A percentile compares a stretch with the other conserved stretches of the same genome.
These are phyloP conservation scores for Oryzias javanicus DNA, from an alignment of 2,113 vertebrate genomes.

Conservation along the genomic window DNA sequence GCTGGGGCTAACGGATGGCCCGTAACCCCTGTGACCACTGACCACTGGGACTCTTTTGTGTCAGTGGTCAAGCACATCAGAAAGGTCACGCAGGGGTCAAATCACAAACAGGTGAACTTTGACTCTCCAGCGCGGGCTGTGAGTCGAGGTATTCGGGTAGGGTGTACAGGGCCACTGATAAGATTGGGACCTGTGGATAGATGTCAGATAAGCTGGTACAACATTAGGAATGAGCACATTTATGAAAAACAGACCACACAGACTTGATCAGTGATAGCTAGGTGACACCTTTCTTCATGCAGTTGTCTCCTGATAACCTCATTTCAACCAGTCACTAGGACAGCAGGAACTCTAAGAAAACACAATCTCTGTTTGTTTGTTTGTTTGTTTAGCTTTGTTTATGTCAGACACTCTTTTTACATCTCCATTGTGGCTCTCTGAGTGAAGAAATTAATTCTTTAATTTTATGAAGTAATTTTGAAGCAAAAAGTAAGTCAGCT, in stretches of 20 bases:
- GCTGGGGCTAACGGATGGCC: constrained; percentile 55
- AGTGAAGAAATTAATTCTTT: too few species aligned
- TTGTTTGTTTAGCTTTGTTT: too few species aligned
- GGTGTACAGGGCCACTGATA: constrained; percentile 39
- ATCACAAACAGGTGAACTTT: constrained; percentile 62
- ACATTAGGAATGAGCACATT: constrained; percentile 11
- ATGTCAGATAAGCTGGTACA: constrained; percentile 38
- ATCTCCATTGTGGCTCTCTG: too few species aligned
- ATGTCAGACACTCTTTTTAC: too few species aligned
- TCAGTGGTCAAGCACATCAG: constrained; percentile 53
- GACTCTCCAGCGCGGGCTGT: constrained; percentile 34
- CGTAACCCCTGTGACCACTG: constrained; percentile 30
- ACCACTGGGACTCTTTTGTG: constrained; percentile 64
- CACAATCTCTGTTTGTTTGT: too few species aligned
- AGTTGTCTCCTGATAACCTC: neutral
- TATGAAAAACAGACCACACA: constrained; percentile 33
- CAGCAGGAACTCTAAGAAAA: too few species aligned
- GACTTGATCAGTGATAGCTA: constrained; percentile 1
- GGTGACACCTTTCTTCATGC: neutral
- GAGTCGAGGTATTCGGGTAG: constrained; percentile 42
- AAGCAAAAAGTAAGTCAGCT: too few species aligned
- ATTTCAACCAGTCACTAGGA: neutral
- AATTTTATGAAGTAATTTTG: too few species aligned
- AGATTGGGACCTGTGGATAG: constrained; percentile 20
- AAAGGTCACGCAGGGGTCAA: constrained; percentile 46